These are phyloP conservation scores for Zophobas atratus DNA, from an alignment of 1,140 invertebrate genomes.

Conservation along the genomic window DNA sequence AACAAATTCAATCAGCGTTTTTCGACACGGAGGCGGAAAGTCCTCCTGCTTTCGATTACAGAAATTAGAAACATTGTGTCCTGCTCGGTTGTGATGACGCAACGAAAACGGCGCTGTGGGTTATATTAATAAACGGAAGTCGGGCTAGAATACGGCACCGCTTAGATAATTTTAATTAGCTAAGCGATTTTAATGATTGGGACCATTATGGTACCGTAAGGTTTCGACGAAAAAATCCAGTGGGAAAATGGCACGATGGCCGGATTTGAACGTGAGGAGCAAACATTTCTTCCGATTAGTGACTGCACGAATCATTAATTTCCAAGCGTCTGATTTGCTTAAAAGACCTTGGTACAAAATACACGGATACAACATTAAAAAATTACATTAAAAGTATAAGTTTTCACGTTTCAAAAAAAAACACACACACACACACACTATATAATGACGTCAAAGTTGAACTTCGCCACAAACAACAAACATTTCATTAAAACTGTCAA, in stretches of 20 bases:
- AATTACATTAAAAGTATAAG: no score
- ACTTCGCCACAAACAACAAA: no score
- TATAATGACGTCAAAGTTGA: no score
- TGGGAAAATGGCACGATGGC: neutral
- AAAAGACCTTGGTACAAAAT: no score
- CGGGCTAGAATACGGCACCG: constrained; percentile 8
- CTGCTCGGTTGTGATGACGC: neutral
- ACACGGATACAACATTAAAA: no score
- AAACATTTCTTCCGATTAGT: no score
- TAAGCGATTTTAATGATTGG: constrained; percentile 26
- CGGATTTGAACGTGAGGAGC: no score
- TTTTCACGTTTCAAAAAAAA: no score
- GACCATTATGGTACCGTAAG: constrained; percentile 27
- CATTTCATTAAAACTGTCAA: no score
- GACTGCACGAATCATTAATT: no score
- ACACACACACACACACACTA: no score
- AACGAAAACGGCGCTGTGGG: neutral
- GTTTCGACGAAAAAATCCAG: constrained; percentile 7
- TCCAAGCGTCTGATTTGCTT: no score
- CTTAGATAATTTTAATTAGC: constrained; percentile 24
- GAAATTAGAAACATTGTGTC: neutral
- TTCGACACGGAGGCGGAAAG: neutral
- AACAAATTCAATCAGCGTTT: constrained; percentile 18
- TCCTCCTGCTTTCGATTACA: neutral
- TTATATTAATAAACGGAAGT: constrained; percentile 31